A percentile compares a stretch with the other conserved stretches of the same genome.
Evolutionary conservation across 2,888 invertebrate species (phyloP).

Genomic region (Mimas tiliae): DNA sequence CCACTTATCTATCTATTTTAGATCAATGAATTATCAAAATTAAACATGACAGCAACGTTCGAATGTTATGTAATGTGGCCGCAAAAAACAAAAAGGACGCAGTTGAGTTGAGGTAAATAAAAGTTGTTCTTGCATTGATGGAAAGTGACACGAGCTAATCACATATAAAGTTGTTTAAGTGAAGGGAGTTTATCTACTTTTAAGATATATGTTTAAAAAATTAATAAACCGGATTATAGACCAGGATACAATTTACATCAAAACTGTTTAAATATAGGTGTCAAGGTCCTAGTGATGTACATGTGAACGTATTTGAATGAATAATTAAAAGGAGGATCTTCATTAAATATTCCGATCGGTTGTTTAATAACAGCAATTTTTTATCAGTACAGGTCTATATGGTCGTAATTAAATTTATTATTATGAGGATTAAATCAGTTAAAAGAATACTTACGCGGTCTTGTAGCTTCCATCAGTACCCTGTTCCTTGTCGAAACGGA

Average conservation of each 20-base stretch:
- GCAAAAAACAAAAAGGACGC: neutral
- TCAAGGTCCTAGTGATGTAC: neutral
- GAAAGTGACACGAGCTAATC: slow-evolving; percentile 10
- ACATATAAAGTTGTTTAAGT: slow-evolving; percentile 4
- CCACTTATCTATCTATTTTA: too few species aligned
- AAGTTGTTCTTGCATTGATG: slow-evolving; percentile 3
- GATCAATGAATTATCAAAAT: neutral
- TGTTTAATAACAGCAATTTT: neutral
- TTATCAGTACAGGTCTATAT: neutral
- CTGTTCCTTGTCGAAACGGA: slow-evolving; percentile 92
- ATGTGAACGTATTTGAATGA: neutral
- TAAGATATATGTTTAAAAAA: neutral
- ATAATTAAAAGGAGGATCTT: neutral
- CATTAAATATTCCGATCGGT: neutral
- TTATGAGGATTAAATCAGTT: neutral
- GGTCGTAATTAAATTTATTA: too few species aligned
- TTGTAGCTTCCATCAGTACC: slow-evolving; percentile 93
- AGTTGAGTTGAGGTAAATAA: neutral
- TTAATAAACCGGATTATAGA: slow-evolving; percentile 11
- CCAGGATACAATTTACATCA: slow-evolving; percentile 13
- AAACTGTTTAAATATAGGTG: neutral
- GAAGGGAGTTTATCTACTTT: slow-evolving; percentile 27
- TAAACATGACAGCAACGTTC: too few species aligned
- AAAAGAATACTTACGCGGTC: slow-evolving; percentile 85
- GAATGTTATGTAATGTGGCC: neutral